A percentile compares a stretch with the other conserved stretches of the same genome.
Evolutionary conservation across 2,888 invertebrate species (phyloP).

Genomic region (Synergus umbraculus): DNA sequence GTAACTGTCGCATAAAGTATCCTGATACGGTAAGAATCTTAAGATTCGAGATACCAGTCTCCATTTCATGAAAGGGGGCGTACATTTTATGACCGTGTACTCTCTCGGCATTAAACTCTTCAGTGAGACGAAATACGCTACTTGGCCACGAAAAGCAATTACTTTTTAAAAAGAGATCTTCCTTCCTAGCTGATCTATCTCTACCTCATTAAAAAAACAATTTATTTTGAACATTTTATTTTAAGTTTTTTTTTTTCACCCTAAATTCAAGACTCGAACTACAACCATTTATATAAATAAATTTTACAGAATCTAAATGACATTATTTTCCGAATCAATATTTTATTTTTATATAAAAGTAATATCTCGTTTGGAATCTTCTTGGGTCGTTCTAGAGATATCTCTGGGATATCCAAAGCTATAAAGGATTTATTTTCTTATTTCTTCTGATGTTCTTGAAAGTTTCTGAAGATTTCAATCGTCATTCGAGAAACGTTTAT

Average conservation of each 20-base stretch:
- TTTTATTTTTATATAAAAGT: too few species aligned
- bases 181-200: neutral
- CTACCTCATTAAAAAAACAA: neutral
- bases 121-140: slow-evolving; percentile 28
- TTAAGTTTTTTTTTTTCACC: neutral
- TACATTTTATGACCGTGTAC: slow-evolving; percentile 39
- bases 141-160: slow-evolving; percentile 29
- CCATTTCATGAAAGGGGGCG: slow-evolving; percentile 30
- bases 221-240: neutral
- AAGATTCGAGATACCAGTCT: slow-evolving; percentile 22
- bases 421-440: neutral
- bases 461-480: neutral
- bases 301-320: too few species aligned
- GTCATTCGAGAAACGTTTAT: neutral
- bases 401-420: too few species aligned
- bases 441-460: neutral
- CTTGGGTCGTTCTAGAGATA: too few species aligned
- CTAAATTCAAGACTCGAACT: neutral
- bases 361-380: too few species aligned
- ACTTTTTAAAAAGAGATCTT: slow-evolving; percentile 5
- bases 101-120: slow-evolving; percentile 31
- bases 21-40: slow-evolving; percentile 25
- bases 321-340: too few species aligned
- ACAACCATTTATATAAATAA: too few species aligned
- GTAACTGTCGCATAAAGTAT: slow-evolving; percentile 37